Conservation (phyloP, 2,888 invertebrate genomes). For the Drosophila monieri region DNA sequence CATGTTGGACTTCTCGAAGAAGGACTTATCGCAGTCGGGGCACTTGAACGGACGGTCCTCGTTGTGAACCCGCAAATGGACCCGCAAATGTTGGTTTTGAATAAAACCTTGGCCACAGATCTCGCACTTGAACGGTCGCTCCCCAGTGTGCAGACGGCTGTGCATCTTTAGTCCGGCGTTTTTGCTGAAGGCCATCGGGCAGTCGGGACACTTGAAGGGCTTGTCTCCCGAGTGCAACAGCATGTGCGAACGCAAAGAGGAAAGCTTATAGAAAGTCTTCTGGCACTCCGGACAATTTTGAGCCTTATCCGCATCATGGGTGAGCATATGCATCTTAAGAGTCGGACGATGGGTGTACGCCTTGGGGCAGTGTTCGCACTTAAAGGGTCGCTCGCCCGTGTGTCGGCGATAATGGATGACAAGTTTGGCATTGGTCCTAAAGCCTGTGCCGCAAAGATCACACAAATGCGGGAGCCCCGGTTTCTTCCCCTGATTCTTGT, state of each 20-base stretch:
- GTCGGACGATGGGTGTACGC: constrained; percentile 26
- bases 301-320: constrained; percentile 27
- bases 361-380: constrained; percentile 33
- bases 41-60: constrained; percentile 39
- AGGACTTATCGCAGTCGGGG: constrained; percentile 42
- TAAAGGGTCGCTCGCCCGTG: constrained; percentile 41
- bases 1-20: constrained; percentile 45
- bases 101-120: constrained; percentile 29
- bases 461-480: constrained; percentile 29
- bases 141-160: constrained; percentile 31
- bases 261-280: constrained; percentile 21
- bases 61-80: constrained; percentile 36
- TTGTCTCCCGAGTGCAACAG: constrained; percentile 29
- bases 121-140: constrained; percentile 31
- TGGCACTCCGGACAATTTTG: constrained; percentile 42
- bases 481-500: background rate
- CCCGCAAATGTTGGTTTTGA: constrained; percentile 33
- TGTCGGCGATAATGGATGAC: constrained; percentile 30
- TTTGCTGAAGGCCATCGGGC: constrained; percentile 27
- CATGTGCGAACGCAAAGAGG: constrained; percentile 17
- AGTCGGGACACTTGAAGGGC: constrained; percentile 30
- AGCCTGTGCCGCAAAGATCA: constrained; percentile 33
- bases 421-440: constrained; percentile 26
- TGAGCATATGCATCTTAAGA: constrained; percentile 21
- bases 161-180: constrained; percentile 33